Base-by-base conservation (phyloP, 2,888 invertebrate species). In the Tetragnatha montana region DNA sequence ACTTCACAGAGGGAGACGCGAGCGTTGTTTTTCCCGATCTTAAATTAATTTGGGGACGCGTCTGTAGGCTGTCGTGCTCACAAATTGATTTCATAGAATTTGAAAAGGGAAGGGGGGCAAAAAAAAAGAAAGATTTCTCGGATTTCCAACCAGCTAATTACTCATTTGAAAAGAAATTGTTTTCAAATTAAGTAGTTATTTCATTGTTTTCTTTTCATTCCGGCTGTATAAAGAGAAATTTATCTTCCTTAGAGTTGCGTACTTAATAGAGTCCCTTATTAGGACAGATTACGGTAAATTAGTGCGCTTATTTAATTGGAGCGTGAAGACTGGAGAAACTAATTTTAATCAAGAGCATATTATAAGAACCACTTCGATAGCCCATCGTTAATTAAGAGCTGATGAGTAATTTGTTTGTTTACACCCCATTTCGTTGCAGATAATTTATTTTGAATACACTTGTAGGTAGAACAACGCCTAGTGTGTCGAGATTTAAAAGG, bases 151-250 rank as follows among this genome's bases (percentile, higher is more conserved):
- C 80, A 70, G 47, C 68, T 80, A 80, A 80, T 80, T 80, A 70
- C 80, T 80, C 80, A 80, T 80, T 80, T 80, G 60, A 80, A 68
- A 80, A 80, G 80, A 80, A 80, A 80, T 80, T 80, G 60, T 70
- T 68, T 70, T 47, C 68, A 60, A 80, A 68, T 80, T 68, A 70
- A 80, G 69, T 80, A 47, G 80, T 70, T 60, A 80, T 80, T 80
- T 60, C 35, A 47, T 68, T 80, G 69, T 69, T 80, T 80, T 80
- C 80, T 80, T 80, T 69, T 80, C 35, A 17, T n/a, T 60, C 80
- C 1, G 7, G 49, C 35, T 35, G 35, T 12, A 75, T 47, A 75
- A 75, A 47, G 78, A 12, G 51, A 51, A 60, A 78, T 78, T 51
- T 51, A 78, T 19, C 78, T 78, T 78, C 17, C 47, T 74, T 47